These are phyloP conservation scores for Stenotaenia linearis DNA, from an alignment of 2,888 invertebrate genomes.

Conservation along the genomic window DNA sequence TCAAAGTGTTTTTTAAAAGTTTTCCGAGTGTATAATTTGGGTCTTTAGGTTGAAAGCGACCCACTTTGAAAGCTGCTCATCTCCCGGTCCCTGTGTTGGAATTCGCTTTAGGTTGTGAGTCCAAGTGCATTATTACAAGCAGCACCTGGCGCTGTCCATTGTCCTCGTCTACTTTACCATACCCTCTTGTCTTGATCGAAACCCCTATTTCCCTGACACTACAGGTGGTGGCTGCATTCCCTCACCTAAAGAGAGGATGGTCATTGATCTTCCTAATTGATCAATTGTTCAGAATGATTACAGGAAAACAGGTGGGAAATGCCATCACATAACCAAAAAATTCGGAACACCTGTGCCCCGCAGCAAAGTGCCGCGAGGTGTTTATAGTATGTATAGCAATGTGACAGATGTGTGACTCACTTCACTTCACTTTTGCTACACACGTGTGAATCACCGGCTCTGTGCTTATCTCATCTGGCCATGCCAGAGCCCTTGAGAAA, in stretches of 20 bases:
- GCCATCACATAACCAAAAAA: conserved; percentile 21
- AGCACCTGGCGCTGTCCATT: conserved; percentile 12
- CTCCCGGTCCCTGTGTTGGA: background rate
- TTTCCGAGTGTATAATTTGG: background rate
- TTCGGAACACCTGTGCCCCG: conserved; percentile 7
- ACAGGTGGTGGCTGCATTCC: conserved; percentile 7
- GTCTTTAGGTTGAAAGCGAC: background rate
- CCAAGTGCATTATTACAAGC: conserved; percentile 11
- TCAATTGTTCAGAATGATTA: conserved; percentile 13
- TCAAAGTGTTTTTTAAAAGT: background rate
- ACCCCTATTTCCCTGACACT: conserved; percentile 5
- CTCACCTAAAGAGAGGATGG: background rate
- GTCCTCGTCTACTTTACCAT: conserved; percentile 15
- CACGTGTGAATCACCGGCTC: background rate
- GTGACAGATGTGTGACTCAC: background rate
- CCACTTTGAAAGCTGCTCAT: conserved; percentile 6
- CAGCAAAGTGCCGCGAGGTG: background rate
- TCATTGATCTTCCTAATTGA: conserved; percentile 20
- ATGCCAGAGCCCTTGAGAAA: background rate
- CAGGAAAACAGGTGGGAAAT: conserved; percentile 26
- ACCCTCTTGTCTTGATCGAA: conserved; percentile 8
- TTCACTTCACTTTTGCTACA: background rate
- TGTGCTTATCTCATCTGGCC: background rate
- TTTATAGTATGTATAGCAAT: background rate
- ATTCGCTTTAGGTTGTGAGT: background rate